Conservation (phyloP, 1,140 invertebrate genomes). For the Sesamia nonagrioides region DNA sequence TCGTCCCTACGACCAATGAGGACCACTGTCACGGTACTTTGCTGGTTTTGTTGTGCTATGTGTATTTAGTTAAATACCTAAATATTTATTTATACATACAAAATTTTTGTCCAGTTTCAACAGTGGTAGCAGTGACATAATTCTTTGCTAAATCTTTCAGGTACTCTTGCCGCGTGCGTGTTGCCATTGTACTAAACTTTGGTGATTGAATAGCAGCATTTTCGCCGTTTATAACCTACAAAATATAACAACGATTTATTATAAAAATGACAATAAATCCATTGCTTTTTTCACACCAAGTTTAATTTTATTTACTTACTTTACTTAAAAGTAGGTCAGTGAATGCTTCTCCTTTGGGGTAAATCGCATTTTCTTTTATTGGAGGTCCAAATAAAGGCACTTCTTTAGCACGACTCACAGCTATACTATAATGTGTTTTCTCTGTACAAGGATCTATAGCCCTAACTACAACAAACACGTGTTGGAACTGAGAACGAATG, state of each 20-base stretch:
- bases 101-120: conserved; percentile 96
- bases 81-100: conserved; percentile 89
- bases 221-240: conserved; percentile 96
- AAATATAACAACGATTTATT: conserved; percentile 15
- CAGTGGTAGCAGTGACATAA: conserved; percentile 93
- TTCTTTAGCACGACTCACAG: conserved; percentile 97
- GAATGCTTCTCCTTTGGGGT: conserved; percentile 96
- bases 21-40: too few relatives aligned
- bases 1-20: too few relatives aligned
- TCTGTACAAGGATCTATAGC: conserved; percentile 97
- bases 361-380: conserved; percentile 94
- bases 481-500: conserved; percentile 98
- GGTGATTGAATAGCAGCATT: conserved; percentile 98
- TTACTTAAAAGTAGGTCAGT: conserved; percentile 98
- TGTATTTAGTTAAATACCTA: too few relatives aligned
- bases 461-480: conserved; percentile 98
- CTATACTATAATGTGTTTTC: conserved; percentile 96
- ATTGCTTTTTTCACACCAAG: background rate
- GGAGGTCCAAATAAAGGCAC: conserved; percentile 98
- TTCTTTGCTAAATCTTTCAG: conserved; percentile 97
- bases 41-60: too few relatives aligned
- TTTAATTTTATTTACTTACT: conserved; percentile 85
- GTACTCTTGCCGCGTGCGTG: conserved; percentile 98
- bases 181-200: conserved; percentile 99
- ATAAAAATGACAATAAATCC: background rate